Percentiles rank a stretch among this genome's conserved stretches.
Conservation (phyloP, 2,113 vertebrate species). For the Onychostruthus taczanowskii region DNA sequence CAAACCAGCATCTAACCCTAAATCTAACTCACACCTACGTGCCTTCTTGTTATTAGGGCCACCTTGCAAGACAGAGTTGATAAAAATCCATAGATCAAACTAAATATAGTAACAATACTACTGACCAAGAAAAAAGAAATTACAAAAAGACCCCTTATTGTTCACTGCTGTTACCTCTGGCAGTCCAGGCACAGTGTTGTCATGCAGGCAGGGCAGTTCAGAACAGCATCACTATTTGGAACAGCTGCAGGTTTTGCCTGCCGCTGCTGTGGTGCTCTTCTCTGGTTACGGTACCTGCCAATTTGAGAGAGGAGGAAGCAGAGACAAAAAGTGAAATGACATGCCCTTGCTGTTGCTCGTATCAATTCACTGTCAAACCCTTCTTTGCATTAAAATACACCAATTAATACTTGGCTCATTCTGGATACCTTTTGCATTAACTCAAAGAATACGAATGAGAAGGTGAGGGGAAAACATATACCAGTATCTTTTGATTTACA, state of each 20-base stretch:
- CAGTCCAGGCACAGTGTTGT: constrained; percentile 94
- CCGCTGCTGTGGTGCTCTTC: neutral
- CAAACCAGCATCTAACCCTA: neutral
- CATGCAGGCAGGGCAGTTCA: constrained; percentile 98
- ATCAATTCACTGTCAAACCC: neutral
- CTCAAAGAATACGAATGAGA: neutral
- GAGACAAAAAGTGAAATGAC: neutral
- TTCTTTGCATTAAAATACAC: neutral
- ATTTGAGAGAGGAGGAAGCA: neutral
- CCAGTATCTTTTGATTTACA: neutral
- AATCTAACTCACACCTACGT: neutral
- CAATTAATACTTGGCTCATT: neutral
- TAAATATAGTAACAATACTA: neutral
- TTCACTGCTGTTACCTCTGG: constrained; percentile 82
- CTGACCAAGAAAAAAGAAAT: neutral
- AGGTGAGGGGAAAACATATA: neutral
- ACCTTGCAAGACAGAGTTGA: neutral
- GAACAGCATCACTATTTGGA: constrained; percentile 88
- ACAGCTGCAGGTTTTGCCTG: constrained; percentile 50
- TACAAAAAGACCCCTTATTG: neutral
- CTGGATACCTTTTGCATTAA: neutral
- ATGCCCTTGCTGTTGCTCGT: neutral
- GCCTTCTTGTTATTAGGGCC: neutral
- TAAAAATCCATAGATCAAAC: neutral
- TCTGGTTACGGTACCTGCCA: constrained; percentile 78